Evolutionary conservation across 2,113 vertebrate species (phyloP), one percentile per base, ranked within the genome.

Genomic region (Tragelaphus imberbis): DNA sequence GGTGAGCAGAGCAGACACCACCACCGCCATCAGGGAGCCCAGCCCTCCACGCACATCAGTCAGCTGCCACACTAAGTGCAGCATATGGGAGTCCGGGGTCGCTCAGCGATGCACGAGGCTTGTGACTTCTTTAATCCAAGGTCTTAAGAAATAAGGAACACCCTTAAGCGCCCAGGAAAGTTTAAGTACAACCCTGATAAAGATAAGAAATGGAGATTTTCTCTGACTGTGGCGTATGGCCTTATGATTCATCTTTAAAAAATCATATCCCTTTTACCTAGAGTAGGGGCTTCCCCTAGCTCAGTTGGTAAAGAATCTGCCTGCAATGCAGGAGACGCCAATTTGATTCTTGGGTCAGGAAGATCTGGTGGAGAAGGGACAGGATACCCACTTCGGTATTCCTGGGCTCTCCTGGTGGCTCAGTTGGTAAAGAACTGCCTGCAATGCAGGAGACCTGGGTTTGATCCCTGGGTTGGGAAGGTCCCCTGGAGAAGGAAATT

Each of bases 91-190:
- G 55, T 28, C 33, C 17, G 36, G 27, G 28, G 0, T 3, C 6
- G 19, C 30, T 81, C 58, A 2, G 1, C 0, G 1, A 65, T 79
- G 8, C 30, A n/a, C 15, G 25, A 36, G 3, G 27, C 16, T 53
- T 53, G 9, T 5, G 7, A 13, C 9, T 84, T 75, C 36, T 59
- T 56, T 89, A 51, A 92, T 17, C 19, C 17, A 15, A 68, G 49
- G 16, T 77, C 86, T 97, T 97, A 65, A 71, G 55, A 56, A 90
- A 47, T 47, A 36, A 93, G 30, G 88, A 88, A 27, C 12, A 53
- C 75, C 51, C n/a, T 58, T 65, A 90, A 81, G 55, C 15, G 33
- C 21, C 44, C 33, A 40, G 11, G 11, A 80, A 68, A 91, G 25
- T 86, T 80, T 96, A 80, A 84, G 25, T 55, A 79, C 25, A 92